Conservation (phyloP, 2,888 invertebrate genomes). For the Xylophagus ater region DNA sequence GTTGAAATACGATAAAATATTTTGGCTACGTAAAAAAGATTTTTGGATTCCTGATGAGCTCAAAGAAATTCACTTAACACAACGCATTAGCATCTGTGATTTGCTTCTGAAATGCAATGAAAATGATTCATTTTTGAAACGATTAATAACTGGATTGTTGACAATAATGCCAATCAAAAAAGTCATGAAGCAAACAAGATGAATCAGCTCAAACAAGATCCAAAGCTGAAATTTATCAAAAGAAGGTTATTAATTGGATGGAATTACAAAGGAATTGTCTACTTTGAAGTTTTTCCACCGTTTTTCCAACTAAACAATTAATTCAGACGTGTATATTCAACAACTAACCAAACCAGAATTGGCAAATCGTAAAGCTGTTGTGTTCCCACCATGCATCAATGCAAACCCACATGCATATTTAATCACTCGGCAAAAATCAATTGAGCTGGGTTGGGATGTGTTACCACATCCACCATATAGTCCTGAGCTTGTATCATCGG, state of each 20-base stretch:
- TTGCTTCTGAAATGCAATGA: slow-evolving; percentile 17
- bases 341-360: slow-evolving; percentile 13
- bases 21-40: too few relatives aligned
- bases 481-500: slow-evolving; percentile 19
- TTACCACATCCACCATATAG: slow-evolving; percentile 21
- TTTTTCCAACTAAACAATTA: too few relatives aligned
- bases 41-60: too few relatives aligned
- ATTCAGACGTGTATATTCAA: slow-evolving; percentile 14
- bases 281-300: too few relatives aligned
- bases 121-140: slow-evolving; percentile 20
- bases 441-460: slow-evolving; percentile 22
- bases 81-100: slow-evolving; percentile 14
- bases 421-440: slow-evolving; percentile 20
- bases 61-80: too few relatives aligned
- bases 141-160: slow-evolving; percentile 16
- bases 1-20: too few relatives aligned
- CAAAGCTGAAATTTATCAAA: slow-evolving; percentile 16
- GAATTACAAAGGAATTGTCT: too few relatives aligned
- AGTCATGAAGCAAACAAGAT: too few relatives aligned
- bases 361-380: slow-evolving; percentile 13
- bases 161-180: slow-evolving; percentile 11
- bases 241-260: too few relatives aligned
- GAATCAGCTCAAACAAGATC: slow-evolving; percentile 14
- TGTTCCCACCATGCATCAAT: slow-evolving; percentile 17
- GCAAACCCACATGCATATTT: slow-evolving; percentile 11